Conservation (phyloP, 2,113 vertebrate genomes). For the Cichladusa arquata region DNA sequence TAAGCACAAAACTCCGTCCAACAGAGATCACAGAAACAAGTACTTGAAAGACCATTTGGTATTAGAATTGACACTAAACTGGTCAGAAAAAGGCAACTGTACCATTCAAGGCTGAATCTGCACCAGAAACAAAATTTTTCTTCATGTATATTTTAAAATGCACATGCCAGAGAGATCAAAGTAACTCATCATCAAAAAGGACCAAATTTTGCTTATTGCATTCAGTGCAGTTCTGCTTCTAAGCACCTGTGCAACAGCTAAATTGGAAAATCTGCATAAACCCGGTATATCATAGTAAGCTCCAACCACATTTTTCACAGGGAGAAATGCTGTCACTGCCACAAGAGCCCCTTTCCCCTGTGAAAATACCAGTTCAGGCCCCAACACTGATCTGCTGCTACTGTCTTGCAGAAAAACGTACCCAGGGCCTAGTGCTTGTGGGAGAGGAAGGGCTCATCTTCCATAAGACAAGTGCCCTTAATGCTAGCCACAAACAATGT, state of each 20-base stretch:
- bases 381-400: not conserved
- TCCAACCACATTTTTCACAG: not conserved
- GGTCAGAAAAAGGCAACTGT: not conserved
- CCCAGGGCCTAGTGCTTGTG: not conserved
- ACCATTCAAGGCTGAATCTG: not conserved
- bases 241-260: not conserved
- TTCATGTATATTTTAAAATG: not conserved
- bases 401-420: not conserved
- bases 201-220: not conserved
- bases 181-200: not conserved
- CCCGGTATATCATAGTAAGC: not conserved
- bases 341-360: not conserved
- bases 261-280: not conserved
- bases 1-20: not conserved
- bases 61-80: not conserved
- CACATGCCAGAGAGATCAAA: not conserved
- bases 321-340: not conserved
- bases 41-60: not conserved
- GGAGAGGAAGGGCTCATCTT: not conserved
- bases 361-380: not conserved
- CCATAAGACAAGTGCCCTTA: slow-evolving; percentile 14
- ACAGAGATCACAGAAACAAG: not conserved
- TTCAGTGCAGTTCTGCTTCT: not conserved
- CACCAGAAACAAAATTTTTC: not conserved
- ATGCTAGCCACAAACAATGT: not conserved